A percentile compares a stretch with the other conserved stretches of the same genome.
Evolutionary conservation across 2,113 vertebrate species (phyloP).

Genomic region (Neogobius melanostomus): DNA sequence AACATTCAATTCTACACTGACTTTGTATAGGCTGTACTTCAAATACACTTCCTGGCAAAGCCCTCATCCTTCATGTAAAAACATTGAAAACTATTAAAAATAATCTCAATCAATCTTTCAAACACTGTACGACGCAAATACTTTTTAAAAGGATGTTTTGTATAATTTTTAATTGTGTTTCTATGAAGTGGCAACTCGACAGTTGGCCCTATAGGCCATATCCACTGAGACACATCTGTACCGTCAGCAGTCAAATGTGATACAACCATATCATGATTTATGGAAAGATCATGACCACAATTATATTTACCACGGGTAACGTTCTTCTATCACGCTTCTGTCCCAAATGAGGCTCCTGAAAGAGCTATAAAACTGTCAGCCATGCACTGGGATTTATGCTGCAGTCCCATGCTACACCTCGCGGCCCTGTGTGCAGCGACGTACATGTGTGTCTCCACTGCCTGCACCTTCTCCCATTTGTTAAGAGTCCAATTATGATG

Average conservation of each 20-base stretch:
- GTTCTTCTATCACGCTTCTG: conserved; percentile 62
- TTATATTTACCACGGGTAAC: conserved; percentile 68
- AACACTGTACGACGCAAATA: no score
- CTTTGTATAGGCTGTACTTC: no score
- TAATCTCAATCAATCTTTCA: no score
- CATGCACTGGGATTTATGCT: conserved; percentile 60
- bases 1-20: no score
- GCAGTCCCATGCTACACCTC: conserved; percentile 46
- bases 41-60: no score
- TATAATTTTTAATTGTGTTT: neutral
- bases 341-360: conserved; percentile 67
- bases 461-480: conserved; percentile 62
- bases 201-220: conserved; percentile 34
- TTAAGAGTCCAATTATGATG: conserved; percentile 74
- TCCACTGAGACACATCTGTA: neutral
- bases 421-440: conserved; percentile 22
- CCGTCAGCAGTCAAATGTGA: conserved; percentile 33
- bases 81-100: no score
- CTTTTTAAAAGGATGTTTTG: no score
- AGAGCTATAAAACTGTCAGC: conserved; percentile 65
- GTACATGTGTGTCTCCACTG: conserved; percentile 32
- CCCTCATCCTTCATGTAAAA: no score
- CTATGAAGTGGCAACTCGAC: conserved; percentile 14
- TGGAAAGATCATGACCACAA: conserved; percentile 71
- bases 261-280: conserved; percentile 54